Evolutionary conservation across 2,888 invertebrate genomes (phyloP).

Genomic region (Anaspis maculata): DNA sequence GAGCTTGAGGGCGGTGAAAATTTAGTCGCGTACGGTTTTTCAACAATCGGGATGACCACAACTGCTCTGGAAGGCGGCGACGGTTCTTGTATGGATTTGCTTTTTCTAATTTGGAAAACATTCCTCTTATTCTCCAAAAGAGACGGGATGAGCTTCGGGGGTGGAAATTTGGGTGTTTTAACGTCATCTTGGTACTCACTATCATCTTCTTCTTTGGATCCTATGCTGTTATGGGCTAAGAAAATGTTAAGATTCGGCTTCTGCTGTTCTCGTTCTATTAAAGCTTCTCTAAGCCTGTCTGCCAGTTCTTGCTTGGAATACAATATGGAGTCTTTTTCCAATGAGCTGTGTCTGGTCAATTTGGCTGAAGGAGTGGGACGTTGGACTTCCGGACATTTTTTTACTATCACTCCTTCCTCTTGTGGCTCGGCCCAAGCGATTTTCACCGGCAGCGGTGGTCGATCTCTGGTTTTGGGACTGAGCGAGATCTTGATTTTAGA

Average conservation of each 20-base stretch:
- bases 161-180: conserved; percentile 3
- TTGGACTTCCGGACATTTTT: conserved; percentile 30
- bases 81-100: conserved; percentile 5
- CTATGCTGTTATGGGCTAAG: conserved; percentile 45
- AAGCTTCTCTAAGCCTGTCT: conserved; percentile 23
- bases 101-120: conserved; percentile 20
- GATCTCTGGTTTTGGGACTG: neutral
- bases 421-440: conserved; percentile 26
- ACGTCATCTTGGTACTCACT: conserved; percentile 2
- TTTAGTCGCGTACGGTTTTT: conserved; percentile 13
- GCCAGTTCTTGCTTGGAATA: conserved; percentile 44
- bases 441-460: conserved; percentile 19
- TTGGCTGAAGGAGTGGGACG: conserved; percentile 23
- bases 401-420: conserved; percentile 31
- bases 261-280: conserved; percentile 11
- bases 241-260: conserved; percentile 55
- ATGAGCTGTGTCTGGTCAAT: conserved; percentile 26
- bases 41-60: conserved; percentile 31
- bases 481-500: neutral
- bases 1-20: conserved; percentile 21
- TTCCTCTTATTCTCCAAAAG: conserved; percentile 14
- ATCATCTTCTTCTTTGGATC: conserved; percentile 9
- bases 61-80: conserved; percentile 20
- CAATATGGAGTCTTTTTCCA: conserved; percentile 35
- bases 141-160: conserved; percentile 24